Evolutionary conservation across 2,797 vertebrate species (phyloP), one percentile per base, ranked within the genome.

Genomic region (Sebastes baramenuke): DNA sequence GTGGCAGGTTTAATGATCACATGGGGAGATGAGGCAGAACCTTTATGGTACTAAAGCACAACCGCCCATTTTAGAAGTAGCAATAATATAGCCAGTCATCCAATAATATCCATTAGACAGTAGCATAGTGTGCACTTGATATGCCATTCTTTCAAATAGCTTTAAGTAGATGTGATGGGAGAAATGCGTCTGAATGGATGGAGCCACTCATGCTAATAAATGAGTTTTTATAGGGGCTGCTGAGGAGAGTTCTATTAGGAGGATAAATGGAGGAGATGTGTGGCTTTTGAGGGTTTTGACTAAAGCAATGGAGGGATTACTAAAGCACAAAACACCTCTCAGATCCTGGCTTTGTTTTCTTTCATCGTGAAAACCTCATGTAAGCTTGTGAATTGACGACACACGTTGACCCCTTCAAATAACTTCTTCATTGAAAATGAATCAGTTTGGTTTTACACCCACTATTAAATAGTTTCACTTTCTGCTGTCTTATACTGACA

Each of bases 131-230:
- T 54, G 20, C 7, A 6, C 18, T 58, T 67, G 3, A 72, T 69
- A 18, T 20, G 27, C 25, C 16, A 0, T 55, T 30, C 20, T 29
- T 76, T 59, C 7, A 46, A 59, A 55, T 16, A 13, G 16, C 30
- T 65, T 14, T 46, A 14, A 36, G 54, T 22, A n/a, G 29, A 67
- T 66, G 66, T 79, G 79, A 76, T 67, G 54, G 11, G 52, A 56
- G n/a, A 70, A 69, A 54, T 2, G 2, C 20, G 0, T 42, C 54
- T 71, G 62, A 74, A 52, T 68, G 42, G 56, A 70, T 8, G 24
- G n/a, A 65, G 32, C 0, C 30, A 4, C 29, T 72, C 25, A 6
- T 42, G 54, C 61, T 77, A 67, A 77, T 77, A 66, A 59, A 18
- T 54, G 4, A 4, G 25, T 54, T 69, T 42, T 18, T 10, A 27